phyloP scores from a whole-genome alignment of 2,888 invertebrate genomes.

The Amblyjoppa proteus region DNA sequence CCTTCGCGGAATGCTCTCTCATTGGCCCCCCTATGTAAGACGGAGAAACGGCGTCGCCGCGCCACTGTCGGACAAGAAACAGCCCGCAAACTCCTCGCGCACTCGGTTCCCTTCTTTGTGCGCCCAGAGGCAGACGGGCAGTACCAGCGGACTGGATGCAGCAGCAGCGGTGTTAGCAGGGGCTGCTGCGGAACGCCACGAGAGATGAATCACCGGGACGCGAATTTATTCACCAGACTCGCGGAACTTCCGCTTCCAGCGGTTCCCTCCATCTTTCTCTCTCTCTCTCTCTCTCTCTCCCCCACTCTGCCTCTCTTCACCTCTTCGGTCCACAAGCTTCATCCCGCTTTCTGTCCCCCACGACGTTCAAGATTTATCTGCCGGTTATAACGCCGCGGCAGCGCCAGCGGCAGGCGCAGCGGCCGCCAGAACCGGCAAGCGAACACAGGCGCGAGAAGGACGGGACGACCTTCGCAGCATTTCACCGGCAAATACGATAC shows the following conservation, averaged over 20 bases:
- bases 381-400: conserved; percentile 44
- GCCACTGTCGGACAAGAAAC: conserved; percentile 51
- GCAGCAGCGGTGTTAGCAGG: conserved; percentile 32
- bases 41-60: conserved; percentile 39
- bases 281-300: conserved; percentile 2
- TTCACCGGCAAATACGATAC: conserved; percentile 35
- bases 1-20: conserved; percentile 47
- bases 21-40: conserved; percentile 26
- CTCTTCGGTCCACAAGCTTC: conserved; percentile 50
- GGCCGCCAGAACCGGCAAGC: conserved; percentile 30
- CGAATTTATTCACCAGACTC: conserved; percentile 67
- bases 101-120: conserved; percentile 18
- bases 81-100: conserved; percentile 52
- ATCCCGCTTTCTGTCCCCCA: conserved; percentile 61
- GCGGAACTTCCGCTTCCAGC: conserved; percentile 57
- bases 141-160: background rate
- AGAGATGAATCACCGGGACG: conserved; percentile 66
- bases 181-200: conserved; percentile 58
- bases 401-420: conserved; percentile 14
- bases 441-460: background rate
- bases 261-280: conserved; percentile 14
- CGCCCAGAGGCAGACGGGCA: conserved; percentile 26
- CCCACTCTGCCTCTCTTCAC: conserved; percentile 42
- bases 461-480: background rate
- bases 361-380: conserved; percentile 60